Conservation (phyloP, 2,113 vertebrate species). For the Psophia crepitans region DNA sequence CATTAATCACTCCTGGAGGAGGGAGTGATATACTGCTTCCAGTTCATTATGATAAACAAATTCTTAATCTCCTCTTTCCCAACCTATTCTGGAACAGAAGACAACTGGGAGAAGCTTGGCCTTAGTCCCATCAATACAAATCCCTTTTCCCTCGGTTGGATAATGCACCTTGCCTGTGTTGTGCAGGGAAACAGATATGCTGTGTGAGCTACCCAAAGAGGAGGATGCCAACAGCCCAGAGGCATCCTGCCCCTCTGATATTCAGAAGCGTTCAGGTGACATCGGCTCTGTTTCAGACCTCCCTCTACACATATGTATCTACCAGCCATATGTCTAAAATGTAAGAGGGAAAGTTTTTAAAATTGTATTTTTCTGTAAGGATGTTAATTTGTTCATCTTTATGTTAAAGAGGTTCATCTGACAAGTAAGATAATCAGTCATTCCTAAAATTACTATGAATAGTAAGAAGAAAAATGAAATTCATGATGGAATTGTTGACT, state of each 20-base stretch:
- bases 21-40: slow-evolving; percentile 21
- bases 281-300: background rate
- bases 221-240: background rate
- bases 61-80: background rate
- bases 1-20: background rate
- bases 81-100: background rate
- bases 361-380: background rate
- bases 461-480: background rate
- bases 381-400: background rate
- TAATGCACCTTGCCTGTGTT: background rate
- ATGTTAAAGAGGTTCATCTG: background rate
- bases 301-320: no score
- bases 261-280: background rate
- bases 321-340: background rate
- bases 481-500: background rate
- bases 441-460: background rate
- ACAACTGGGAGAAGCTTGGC: background rate
- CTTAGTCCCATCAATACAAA: background rate
- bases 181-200: accelerated
- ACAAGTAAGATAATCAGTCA: background rate
- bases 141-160: background rate
- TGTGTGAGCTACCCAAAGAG: background rate
- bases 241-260: background rate
- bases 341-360: background rate
- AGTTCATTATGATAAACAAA: background rate